Evolutionary conservation across 2,113 vertebrate species (phyloP).

Genomic region (Astatoreochromis straeleni): DNA sequence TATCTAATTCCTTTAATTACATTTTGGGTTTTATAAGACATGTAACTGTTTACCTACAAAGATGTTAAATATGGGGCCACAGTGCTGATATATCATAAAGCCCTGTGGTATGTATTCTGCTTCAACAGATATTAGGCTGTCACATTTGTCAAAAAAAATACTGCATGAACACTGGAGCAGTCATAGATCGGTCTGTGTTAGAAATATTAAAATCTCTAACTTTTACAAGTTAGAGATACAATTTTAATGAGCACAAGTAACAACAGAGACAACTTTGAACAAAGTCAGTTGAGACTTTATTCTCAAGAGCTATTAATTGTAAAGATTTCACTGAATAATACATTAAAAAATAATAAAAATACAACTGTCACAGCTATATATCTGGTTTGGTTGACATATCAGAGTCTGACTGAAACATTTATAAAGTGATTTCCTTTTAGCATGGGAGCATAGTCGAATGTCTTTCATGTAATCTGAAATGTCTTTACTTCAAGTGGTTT

Average conservation of each 20-base stretch:
- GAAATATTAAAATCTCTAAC: neutral
- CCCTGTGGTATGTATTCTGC: neutral
- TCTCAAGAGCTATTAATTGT: neutral
- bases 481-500: constrained; percentile 1
- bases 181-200: accelerated
- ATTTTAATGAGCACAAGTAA: neutral
- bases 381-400: neutral
- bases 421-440: neutral
- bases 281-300: neutral
- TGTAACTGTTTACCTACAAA: neutral
- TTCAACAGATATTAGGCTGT: neutral
- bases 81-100: neutral
- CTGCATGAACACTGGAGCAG: neutral
- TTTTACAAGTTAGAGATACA: neutral
- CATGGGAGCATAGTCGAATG: neutral
- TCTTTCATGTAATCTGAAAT: neutral
- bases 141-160: neutral
- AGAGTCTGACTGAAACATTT: neutral
- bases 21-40: neutral
- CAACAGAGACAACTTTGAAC: neutral
- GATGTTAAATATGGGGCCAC: neutral
- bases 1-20: neutral
- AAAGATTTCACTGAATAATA: neutral
- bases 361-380: neutral
- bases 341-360: neutral